Percentiles rank a stretch among this genome's conserved stretches.
These are phyloP conservation scores for Prunella strophiata DNA, from an alignment of 2,797 vertebrate genomes.

Conservation along the genomic window DNA sequence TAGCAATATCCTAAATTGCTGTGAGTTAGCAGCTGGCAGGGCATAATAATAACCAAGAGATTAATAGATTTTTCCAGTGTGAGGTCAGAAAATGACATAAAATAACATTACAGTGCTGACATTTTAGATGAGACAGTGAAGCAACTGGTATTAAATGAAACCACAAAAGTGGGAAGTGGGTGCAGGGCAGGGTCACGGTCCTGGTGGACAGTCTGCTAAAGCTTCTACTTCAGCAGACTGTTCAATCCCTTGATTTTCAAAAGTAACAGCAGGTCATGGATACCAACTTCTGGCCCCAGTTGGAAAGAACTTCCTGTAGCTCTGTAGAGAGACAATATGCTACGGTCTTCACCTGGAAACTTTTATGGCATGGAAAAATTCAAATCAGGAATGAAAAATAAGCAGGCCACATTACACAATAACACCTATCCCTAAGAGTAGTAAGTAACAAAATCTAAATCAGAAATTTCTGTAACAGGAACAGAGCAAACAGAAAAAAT, in stretches of 20 bases:
- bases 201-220: not conserved
- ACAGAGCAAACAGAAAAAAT: not conserved
- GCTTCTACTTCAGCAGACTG: not conserved
- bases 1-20: conserved; percentile 47
- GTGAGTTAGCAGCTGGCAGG: conserved; percentile 18
- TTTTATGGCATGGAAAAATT: not conserved
- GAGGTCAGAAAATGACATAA: conserved; percentile 48
- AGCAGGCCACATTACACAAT: not conserved
- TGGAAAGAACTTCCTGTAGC: not conserved
- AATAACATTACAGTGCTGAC: not conserved
- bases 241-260: not conserved
- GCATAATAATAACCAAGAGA: conserved; percentile 36
- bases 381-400: not conserved
- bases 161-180: not conserved
- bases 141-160: conserved; percentile 4
- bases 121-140: conserved; percentile 6
- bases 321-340: not conserved
- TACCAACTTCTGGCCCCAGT: not conserved
- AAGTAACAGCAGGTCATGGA: not conserved
- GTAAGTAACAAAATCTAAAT: not conserved
- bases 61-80: conserved; percentile 52
- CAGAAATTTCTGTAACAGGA: not conserved
- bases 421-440: not conserved
- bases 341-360: not conserved
- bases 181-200: not conserved